A percentile compares a stretch with the other conserved stretches of the same genome.
These are phyloP conservation scores for Lycocorax pyrrhopterus DNA, from an alignment of 2,113 vertebrate species.

Conservation along the genomic window DNA sequence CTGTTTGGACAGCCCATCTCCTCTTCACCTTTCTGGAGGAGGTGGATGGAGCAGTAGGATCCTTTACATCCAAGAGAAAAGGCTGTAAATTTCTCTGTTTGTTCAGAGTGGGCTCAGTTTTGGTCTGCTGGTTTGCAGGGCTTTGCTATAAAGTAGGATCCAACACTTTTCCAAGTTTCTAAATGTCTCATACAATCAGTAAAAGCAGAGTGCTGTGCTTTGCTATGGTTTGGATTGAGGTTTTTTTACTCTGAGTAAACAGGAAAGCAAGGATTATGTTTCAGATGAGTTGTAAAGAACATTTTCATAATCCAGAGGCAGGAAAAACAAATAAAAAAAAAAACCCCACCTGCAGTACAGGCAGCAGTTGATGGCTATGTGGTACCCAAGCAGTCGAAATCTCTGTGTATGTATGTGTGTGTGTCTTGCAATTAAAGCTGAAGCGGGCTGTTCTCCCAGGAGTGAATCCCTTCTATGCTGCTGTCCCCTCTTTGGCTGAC, in stretches of 20 bases:
- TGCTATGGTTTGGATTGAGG: not conserved
- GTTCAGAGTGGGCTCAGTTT: not conserved
- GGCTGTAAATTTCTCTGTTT: not conserved
- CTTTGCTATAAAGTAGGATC: not conserved
- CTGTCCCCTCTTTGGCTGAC: not conserved
- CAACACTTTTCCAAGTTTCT: not conserved
- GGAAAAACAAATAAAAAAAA: not conserved
- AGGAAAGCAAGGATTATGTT: not conserved
- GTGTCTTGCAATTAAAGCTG: not conserved
- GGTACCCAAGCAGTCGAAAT: not conserved
- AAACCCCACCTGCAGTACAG: not conserved
- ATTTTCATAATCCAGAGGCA: not conserved
- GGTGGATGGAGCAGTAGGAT: not conserved
- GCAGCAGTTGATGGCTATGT: not conserved
- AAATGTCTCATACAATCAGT: not conserved
- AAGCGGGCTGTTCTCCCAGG: not conserved
- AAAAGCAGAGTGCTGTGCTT: not conserved
- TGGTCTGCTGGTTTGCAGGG: not conserved
- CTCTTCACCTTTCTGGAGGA: not conserved
- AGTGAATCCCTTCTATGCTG: not conserved
- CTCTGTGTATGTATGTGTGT: not conserved
- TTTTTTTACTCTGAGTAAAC: not conserved
- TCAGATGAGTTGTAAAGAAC: not conserved
- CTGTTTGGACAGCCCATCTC: not conserved
- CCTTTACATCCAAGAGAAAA: not conserved